Percentiles rank a stretch among this genome's conserved stretches.
These are phyloP conservation scores for Microcebus tavaratra DNA, from an alignment of 2,113 vertebrate genomes.

Conservation along the genomic window DNA sequence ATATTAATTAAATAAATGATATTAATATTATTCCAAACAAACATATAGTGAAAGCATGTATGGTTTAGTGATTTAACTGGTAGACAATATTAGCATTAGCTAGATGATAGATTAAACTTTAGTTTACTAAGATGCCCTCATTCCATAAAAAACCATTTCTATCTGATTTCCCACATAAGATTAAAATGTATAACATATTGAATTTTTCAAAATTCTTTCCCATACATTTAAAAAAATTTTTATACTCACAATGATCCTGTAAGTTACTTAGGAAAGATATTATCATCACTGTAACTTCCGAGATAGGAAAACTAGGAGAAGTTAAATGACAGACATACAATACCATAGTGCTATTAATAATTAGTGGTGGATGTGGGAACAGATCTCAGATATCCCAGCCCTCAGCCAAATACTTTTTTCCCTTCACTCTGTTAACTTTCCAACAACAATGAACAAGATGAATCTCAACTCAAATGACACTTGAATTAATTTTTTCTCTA, in stretches of 20 bases:
- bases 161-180: background rate
- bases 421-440: background rate
- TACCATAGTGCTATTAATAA: background rate
- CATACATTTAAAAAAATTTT: background rate
- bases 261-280: background rate
- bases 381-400: background rate
- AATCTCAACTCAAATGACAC: background rate
- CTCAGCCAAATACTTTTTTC: background rate
- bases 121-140: background rate
- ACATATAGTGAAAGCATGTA: background rate
- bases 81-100: background rate
- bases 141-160: constrained; percentile 8
- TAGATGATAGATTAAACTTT: background rate
- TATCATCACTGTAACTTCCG: background rate
- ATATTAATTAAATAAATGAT: constrained; percentile 21
- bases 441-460: background rate
- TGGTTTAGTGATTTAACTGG: constrained; percentile 14
- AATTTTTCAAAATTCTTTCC: background rate
- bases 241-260: background rate
- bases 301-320: background rate
- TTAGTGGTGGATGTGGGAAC: background rate
- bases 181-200: background rate
- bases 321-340: background rate
- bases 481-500: background rate
- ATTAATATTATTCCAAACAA: constrained; percentile 28